Evolutionary conservation across 2,113 vertebrate species (phyloP).

Genomic region (Dermatemys mawii): DNA sequence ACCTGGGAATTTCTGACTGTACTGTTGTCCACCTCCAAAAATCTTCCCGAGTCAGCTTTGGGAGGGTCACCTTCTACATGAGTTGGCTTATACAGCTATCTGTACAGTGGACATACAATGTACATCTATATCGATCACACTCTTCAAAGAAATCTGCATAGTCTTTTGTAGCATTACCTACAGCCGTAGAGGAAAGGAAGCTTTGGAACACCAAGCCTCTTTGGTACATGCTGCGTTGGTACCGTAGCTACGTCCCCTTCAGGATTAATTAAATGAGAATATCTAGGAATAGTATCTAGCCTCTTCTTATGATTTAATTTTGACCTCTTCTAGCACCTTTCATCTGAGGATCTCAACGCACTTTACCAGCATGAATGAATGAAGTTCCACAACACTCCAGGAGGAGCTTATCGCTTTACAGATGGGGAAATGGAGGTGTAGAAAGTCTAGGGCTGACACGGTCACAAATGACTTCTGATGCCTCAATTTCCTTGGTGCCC

Average conservation of each 20-base stretch:
- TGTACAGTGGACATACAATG: not conserved
- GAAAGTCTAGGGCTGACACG: not conserved
- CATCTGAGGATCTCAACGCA: not conserved
- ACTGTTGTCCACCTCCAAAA: not conserved
- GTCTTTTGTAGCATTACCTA: not conserved
- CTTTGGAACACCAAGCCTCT: slow-evolving; percentile 58
- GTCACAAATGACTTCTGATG: not conserved
- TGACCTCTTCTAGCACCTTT: not conserved
- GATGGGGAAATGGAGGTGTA: not conserved
- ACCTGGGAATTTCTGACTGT: fast-evolving
- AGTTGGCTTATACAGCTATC: not conserved
- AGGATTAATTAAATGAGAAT: slow-evolving; percentile 65
- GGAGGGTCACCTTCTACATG: not conserved
- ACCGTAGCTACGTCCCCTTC: slow-evolving; percentile 22
- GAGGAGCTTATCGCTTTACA: not conserved
- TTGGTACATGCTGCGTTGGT: slow-evolving; percentile 58
- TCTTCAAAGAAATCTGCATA: not conserved
- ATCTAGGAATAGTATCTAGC: not conserved
- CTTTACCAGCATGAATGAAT: fast-evolving
- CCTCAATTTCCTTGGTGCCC: fast-evolving
- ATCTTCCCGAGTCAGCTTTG: not conserved
- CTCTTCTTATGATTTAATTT: slow-evolving; percentile 55
- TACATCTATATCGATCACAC: not conserved
- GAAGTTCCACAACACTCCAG: not conserved
- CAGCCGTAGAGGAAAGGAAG: slow-evolving; percentile 49